These are phyloP conservation scores for Gymnocypris eckloni DNA, from an alignment of 2,797 vertebrate species.

Conservation along the genomic window DNA sequence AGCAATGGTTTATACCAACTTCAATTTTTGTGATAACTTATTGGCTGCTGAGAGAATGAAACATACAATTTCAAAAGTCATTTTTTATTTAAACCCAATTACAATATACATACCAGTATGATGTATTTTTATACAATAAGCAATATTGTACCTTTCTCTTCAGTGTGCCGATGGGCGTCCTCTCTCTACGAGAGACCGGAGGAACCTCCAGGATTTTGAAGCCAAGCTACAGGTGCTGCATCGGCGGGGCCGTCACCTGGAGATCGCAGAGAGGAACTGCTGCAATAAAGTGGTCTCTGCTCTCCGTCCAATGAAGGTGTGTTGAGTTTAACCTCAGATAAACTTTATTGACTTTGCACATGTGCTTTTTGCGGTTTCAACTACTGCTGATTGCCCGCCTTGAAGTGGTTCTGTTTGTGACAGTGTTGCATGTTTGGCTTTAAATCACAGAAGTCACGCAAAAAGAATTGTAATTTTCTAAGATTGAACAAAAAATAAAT, in stretches of 20 bases:
- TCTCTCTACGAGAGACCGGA: conserved; percentile 87
- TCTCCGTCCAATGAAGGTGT: conserved; percentile 92
- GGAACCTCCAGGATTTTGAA: conserved; percentile 88
- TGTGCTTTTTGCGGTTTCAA: not conserved
- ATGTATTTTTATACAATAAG: not conserved
- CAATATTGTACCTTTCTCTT: not conserved
- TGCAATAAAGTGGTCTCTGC: conserved; percentile 90
- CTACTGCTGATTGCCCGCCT: not conserved
- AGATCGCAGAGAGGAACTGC: conserved; percentile 91
- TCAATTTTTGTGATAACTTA: not conserved
- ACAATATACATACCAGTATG: not conserved
- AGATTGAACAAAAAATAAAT: too few species aligned
- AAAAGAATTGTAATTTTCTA: not conserved
- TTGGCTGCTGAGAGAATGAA: not conserved
- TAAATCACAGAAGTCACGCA: not conserved
- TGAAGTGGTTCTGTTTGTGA: not conserved
- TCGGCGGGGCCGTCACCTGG: conserved; percentile 89
- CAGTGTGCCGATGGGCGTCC: conserved; percentile 95
- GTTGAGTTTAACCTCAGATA: conserved; percentile 23
- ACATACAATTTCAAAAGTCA: not conserved
- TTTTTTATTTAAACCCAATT: not conserved
- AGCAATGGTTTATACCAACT: not conserved
- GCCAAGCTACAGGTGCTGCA: conserved; percentile 85
- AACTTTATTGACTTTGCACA: not conserved
- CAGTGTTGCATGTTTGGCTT: not conserved